phyloP scores from a whole-genome alignment of 1,140 invertebrate species.

The Micrasema minimum region DNA sequence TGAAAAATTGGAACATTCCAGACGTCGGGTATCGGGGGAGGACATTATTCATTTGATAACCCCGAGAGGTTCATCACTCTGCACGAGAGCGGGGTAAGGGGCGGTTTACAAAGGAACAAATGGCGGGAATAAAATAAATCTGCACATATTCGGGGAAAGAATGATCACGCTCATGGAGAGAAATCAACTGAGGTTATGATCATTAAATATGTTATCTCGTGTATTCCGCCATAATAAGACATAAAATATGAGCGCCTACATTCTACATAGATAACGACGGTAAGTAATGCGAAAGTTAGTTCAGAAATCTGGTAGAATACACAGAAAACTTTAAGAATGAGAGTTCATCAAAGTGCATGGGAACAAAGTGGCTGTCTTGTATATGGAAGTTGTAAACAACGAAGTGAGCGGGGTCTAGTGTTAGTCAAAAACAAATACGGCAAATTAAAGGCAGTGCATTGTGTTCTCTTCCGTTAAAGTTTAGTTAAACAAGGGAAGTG shows the following conservation, averaged over 20 bases:
- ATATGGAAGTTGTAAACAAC: not conserved
- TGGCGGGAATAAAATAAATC: constrained; percentile 33
- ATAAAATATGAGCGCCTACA: not conserved
- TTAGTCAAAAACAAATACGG: constrained; percentile 36
- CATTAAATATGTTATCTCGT: constrained; percentile 13
- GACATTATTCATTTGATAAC: constrained; percentile 42
- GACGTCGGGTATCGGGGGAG: constrained; percentile 31
- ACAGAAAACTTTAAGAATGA: not conserved
- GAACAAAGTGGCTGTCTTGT: constrained; percentile 7
- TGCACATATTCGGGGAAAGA: constrained; percentile 20
- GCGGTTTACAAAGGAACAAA: constrained; percentile 23
- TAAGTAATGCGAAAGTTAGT: not conserved
- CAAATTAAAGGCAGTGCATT: constrained; percentile 33
- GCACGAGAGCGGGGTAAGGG: constrained; percentile 1
- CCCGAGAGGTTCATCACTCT: constrained; percentile 31
- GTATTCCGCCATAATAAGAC: not conserved
- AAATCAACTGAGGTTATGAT: constrained; percentile 13
- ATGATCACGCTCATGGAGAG: constrained; percentile 6
- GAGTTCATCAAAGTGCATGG: constrained; percentile 3
- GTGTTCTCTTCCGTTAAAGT: constrained; percentile 23
- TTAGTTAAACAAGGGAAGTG: constrained; percentile 35
- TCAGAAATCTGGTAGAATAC: too few relatives aligned
- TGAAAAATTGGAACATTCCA: constrained; percentile 41
- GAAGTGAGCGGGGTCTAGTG: not conserved
- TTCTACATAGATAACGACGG: too few relatives aligned